Base-by-base conservation (phyloP, 2,113 vertebrate genomes). In the Sorex araneus region DNA sequence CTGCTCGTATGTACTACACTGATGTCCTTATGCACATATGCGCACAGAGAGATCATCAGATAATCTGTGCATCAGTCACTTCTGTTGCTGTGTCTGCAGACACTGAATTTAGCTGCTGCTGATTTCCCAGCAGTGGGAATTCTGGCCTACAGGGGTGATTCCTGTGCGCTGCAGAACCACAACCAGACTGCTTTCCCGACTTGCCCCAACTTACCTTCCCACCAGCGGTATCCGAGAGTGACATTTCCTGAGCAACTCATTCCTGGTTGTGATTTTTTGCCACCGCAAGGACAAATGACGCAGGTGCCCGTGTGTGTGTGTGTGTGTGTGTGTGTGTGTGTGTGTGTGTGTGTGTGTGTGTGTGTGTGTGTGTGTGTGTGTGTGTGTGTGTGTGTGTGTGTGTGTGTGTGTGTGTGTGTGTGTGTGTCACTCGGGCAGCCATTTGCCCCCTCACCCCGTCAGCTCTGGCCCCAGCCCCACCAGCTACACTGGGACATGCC, bases 241-340 rank as follows among this genome's bases (percentile, higher is more conserved):
- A 67, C 21, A 9, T 25, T 78, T 70, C 81, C 74, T 57, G 7
- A 84, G 40, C 83, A 84, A 73, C n/a, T 64, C 47, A 43, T 28
- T 45, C 83, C 70, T 60, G 80, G 71, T 30, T 66, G 82, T 64
- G 60, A 93, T 34, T 82, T 73, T 84, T 84, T 43, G 63, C 60
- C 66, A 50, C 0, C 19, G 40, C 91, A 88, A 94, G 40, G 15
- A 67, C 64, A 67, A 78, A 84, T 30, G 74, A 21, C 34, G 74
- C 57, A 34, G 28, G 21, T 54, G 36, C n/a, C n/a, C n/a, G n/a
- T n/a, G n/a, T n/a, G n/a, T n/a, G n/a, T n/a, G n/a, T n/a, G n/a
- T n/a, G n/a, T n/a, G n/a, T n/a, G n/a, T n/a, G n/a, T n/a, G n/a
- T n/a, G n/a, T n/a, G n/a, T n/a, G n/a, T n/a, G n/a, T n/a, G n/a